Percentiles rank a stretch among this genome's conserved stretches.
These are phyloP conservation scores for Drosophila ezoana DNA, from an alignment of 2,888 invertebrate genomes.

Conservation along the genomic window DNA sequence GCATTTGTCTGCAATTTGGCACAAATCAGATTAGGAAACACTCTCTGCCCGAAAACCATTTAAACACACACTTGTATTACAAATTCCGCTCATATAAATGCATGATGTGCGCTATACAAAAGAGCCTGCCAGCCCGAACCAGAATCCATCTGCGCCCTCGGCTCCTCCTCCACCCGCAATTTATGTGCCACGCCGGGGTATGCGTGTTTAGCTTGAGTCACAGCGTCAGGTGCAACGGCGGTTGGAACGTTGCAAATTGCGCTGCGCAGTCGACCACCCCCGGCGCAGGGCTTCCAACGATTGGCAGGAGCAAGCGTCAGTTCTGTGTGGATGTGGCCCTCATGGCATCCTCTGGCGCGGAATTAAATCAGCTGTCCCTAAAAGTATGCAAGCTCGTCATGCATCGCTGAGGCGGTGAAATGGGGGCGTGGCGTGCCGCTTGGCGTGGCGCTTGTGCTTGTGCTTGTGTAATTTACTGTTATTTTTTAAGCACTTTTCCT, in stretches of 20 bases:
- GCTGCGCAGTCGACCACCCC: constrained; percentile 27
- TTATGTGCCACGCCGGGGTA: not conserved
- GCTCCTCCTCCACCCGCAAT: not conserved
- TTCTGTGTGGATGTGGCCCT: constrained; percentile 10
- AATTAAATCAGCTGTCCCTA: constrained; percentile 75
- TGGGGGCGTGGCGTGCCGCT: constrained; percentile 28
- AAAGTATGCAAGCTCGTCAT: constrained; percentile 78
- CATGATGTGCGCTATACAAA: constrained; percentile 20
- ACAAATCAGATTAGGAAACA: constrained; percentile 37
- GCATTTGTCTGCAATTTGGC: constrained; percentile 31
- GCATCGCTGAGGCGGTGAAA: constrained; percentile 52
- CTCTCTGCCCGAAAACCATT: constrained; percentile 36
- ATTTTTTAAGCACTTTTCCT: constrained; percentile 77
- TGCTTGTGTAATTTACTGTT: constrained; percentile 75
- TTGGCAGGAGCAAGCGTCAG: constrained; percentile 32
- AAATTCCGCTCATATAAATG: constrained; percentile 49
- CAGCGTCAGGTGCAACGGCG: constrained; percentile 51
- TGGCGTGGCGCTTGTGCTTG: constrained; percentile 50
- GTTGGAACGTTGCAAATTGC: constrained; percentile 54
- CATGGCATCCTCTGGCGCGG: constrained; percentile 40
- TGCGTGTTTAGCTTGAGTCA: constrained; percentile 42
- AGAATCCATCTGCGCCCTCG: not conserved
- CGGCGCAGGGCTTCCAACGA: constrained; percentile 20
- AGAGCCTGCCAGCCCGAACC: constrained; percentile 1
- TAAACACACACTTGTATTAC: constrained; percentile 29